phyloP scores from a whole-genome alignment of 2,888 invertebrate genomes.

The Microctonus aethiopoides region DNA sequence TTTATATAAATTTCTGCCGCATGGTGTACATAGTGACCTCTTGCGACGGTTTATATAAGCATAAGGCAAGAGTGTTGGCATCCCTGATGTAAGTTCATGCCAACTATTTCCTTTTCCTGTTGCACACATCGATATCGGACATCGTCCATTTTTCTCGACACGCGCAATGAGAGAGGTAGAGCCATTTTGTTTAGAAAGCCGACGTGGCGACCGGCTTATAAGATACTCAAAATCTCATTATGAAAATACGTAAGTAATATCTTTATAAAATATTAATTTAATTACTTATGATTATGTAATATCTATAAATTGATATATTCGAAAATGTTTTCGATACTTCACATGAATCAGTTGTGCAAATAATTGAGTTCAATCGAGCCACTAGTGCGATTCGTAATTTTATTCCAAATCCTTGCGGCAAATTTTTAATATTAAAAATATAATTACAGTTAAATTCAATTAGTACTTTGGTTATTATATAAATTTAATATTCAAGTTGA shows the following conservation, averaged over 20 bases:
- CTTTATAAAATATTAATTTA: neutral
- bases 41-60: too few species aligned
- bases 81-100: neutral
- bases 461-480: too few species aligned
- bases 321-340: neutral
- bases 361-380: too few species aligned
- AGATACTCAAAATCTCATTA: slow-evolving; percentile 41
- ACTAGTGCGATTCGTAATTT: too few species aligned
- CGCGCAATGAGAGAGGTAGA: slow-evolving; percentile 58
- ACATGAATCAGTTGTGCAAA: neutral
- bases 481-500: too few species aligned
- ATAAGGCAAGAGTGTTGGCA: too few species aligned
- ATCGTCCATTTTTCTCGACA: slow-evolving; percentile 29
- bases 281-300: neutral
- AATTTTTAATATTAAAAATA: too few species aligned
- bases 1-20: too few species aligned
- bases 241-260: slow-evolving; percentile 55
- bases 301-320: neutral
- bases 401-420: too few species aligned
- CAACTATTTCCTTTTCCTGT: slow-evolving; percentile 21
- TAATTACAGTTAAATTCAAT: too few species aligned
- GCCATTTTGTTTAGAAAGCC: slow-evolving; percentile 61
- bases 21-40: too few species aligned
- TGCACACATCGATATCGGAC: neutral
- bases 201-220: slow-evolving; percentile 61